Evolutionary conservation across 2,797 vertebrate genomes (phyloP).

Genomic region (Lates japonicus): DNA sequence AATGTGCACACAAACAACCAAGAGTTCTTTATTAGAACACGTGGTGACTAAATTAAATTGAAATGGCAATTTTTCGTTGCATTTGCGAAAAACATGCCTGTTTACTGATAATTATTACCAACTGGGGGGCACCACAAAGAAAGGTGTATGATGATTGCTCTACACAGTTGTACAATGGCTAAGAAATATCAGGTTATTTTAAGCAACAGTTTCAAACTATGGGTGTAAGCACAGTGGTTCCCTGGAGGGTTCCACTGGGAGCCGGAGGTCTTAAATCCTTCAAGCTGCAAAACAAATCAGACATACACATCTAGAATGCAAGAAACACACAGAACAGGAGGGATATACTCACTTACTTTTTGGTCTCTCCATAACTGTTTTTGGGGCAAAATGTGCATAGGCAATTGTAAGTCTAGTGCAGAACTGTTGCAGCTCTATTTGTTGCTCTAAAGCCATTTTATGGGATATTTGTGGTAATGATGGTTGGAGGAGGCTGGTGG

Average conservation of each 20-base stretch:
- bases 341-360: no score
- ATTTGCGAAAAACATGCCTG: background rate
- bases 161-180: background rate
- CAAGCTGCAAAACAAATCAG: background rate
- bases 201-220: background rate
- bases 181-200: background rate
- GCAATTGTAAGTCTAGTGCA: no score
- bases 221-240: background rate
- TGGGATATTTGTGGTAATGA: background rate
- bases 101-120: background rate
- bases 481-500: background rate
- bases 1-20: background rate
- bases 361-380: no score
- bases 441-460: conserved; percentile 2
- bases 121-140: background rate
- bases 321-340: no score
- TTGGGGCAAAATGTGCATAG: no score
- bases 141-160: background rate
- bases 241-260: background rate
- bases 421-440: background rate
- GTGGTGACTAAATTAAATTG: background rate
- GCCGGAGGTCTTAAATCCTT: background rate
- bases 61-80: background rate
- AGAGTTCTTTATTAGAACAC: background rate
- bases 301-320: background rate